Percentiles rank a stretch among this genome's conserved stretches.
phyloP scores from a whole-genome alignment of 2,888 invertebrate species.

The Carabus problematicus region DNA sequence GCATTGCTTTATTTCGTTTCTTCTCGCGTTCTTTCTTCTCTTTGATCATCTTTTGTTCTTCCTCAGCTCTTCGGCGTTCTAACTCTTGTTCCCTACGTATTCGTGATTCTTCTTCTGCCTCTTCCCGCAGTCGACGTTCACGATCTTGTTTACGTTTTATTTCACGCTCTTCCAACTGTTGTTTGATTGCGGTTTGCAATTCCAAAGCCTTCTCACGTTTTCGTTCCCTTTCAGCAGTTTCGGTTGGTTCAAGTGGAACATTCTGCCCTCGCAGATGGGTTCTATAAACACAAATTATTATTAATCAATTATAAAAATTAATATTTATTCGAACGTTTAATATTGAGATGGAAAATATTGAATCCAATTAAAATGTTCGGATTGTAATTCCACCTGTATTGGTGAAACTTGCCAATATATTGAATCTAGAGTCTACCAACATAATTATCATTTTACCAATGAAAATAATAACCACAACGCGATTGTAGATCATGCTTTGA shows the following conservation, averaged over 20 bases:
- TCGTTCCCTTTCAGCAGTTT: slow-evolving; percentile 81
- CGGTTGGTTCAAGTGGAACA: slow-evolving; percentile 79
- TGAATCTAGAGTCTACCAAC: too few relatives aligned
- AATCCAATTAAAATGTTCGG: too few relatives aligned
- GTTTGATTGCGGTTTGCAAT: slow-evolving; percentile 84
- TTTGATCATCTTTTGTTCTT: slow-evolving; percentile 70
- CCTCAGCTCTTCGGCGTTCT: slow-evolving; percentile 72
- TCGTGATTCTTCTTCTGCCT: slow-evolving; percentile 80
- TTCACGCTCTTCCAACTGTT: slow-evolving; percentile 85
- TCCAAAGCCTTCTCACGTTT: slow-evolving; percentile 84
- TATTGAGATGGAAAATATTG: too few relatives aligned
- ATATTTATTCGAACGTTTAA: too few relatives aligned
- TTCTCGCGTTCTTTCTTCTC: slow-evolving; percentile 77
- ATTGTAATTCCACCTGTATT: too few relatives aligned
- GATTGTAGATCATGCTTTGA: too few relatives aligned
- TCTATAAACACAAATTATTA: slow-evolving; percentile 50
- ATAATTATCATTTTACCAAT: too few relatives aligned
- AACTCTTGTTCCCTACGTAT: slow-evolving; percentile 76
- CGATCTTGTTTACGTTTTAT: slow-evolving; percentile 76
- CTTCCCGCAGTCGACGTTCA: slow-evolving; percentile 76
- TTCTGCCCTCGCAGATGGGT: slow-evolving; percentile 87
- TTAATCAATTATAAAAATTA: too few relatives aligned
- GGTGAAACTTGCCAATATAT: too few relatives aligned
- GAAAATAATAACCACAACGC: too few relatives aligned
- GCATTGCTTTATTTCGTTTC: slow-evolving; percentile 76